phyloP scores from a whole-genome alignment of 2,888 invertebrate species.

The Melanophora roralis region DNA sequence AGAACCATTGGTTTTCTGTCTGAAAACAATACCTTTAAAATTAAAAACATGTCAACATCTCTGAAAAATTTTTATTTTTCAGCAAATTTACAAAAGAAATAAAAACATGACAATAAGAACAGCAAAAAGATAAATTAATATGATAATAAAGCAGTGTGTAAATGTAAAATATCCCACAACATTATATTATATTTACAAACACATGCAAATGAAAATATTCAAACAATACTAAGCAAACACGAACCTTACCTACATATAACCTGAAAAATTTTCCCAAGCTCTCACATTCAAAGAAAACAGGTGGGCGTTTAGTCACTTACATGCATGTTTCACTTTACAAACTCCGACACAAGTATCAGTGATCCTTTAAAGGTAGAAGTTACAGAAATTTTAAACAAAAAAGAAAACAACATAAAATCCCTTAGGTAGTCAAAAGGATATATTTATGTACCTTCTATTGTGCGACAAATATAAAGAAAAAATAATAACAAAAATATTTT shows the following conservation, averaged over 20 bases:
- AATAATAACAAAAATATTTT: background rate
- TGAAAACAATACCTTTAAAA: too few relatives aligned
- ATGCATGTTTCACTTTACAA: background rate
- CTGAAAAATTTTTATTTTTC: conserved; percentile 16
- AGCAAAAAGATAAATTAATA: background rate
- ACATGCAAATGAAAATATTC: background rate
- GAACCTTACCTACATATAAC: background rate
- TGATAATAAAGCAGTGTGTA: conserved; percentile 22
- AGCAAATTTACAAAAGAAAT: conserved; percentile 26
- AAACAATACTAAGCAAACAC: background rate
- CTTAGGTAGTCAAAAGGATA: background rate
- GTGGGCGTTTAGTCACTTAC: background rate
- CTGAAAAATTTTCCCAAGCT: background rate
- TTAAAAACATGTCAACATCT: background rate
- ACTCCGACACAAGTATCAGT: background rate
- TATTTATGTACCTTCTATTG: too few relatives aligned
- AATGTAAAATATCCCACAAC: background rate
- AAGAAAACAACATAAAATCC: background rate
- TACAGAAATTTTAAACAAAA: background rate
- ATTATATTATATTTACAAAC: background rate
- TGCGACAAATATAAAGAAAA: background rate
- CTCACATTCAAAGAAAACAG: background rate
- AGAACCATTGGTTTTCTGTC: too few relatives aligned
- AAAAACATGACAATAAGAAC: background rate
- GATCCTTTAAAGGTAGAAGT: background rate